Percentiles rank a stretch among this genome's conserved stretches.
Conservation (phyloP, 2,113 vertebrate genomes). For the Campylomormyrus numenius region DNA sequence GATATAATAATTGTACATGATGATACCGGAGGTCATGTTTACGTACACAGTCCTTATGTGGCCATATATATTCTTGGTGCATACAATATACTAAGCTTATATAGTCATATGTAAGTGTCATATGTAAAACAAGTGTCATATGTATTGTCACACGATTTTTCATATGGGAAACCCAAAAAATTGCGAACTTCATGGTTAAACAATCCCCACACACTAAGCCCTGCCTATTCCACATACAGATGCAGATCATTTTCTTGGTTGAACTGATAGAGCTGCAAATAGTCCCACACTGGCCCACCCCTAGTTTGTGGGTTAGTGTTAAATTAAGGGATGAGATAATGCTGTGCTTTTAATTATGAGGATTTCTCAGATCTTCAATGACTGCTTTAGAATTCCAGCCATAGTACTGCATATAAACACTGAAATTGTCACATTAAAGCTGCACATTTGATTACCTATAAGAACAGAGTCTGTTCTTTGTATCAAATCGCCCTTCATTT, state of each 20-base stretch:
- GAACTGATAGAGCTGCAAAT: background rate
- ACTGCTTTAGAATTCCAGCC: background rate
- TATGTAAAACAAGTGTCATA: background rate
- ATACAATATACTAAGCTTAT: background rate
- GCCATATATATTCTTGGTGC: background rate
- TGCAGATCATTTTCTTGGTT: background rate
- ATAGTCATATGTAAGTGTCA: background rate
- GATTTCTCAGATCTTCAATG: background rate
- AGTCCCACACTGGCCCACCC: background rate
- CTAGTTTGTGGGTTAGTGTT: background rate
- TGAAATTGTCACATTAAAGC: background rate
- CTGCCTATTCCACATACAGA: background rate
- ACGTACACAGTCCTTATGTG: background rate
- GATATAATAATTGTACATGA: background rate
- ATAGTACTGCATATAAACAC: background rate
- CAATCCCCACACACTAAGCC: background rate
- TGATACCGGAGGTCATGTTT: background rate
- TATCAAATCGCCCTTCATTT: background rate
- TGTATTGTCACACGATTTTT: background rate
- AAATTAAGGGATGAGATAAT: background rate
- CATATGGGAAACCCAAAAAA: background rate
- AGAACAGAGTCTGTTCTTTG: background rate
- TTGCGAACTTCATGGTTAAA: background rate
- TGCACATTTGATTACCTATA: background rate
- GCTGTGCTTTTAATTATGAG: background rate